Percentiles rank a stretch among this genome's conserved stretches.
Evolutionary conservation across 1,140 invertebrate genomes (phyloP).

Genomic region (Drosophila hydei): DNA sequence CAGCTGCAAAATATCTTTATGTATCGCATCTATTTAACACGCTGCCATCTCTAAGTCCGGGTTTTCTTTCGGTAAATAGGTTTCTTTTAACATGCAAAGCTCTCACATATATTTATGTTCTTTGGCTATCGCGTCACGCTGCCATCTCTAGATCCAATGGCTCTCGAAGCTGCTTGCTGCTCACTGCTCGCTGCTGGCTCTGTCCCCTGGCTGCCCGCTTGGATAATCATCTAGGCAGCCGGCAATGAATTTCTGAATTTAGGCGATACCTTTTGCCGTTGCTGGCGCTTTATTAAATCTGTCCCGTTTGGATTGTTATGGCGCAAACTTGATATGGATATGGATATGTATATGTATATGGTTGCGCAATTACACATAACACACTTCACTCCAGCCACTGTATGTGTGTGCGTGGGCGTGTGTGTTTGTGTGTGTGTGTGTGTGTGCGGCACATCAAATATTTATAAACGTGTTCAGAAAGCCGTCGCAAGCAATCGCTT

Average conservation of each 20-base stretch:
- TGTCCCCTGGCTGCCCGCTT: background rate
- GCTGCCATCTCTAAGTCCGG: too few relatives aligned
- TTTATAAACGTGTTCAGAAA: slow-evolving; percentile 40
- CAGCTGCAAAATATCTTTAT: too few relatives aligned
- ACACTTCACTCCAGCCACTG: background rate
- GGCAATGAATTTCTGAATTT: slow-evolving; percentile 54
- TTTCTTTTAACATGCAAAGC: too few relatives aligned
- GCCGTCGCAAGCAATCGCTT: slow-evolving; percentile 34
- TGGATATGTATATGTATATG: slow-evolving; percentile 13
- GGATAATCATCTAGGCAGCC: slow-evolving; percentile 40
- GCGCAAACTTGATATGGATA: slow-evolving; percentile 18
- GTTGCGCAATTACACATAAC: slow-evolving; percentile 36
- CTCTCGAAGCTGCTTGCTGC: background rate
- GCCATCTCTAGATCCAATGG: background rate
- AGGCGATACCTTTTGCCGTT: slow-evolving; percentile 28
- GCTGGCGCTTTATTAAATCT: slow-evolving; percentile 48
- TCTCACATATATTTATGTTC: too few relatives aligned
- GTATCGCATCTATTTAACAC: too few relatives aligned
- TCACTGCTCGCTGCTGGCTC: background rate
- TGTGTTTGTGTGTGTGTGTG: slow-evolving; percentile 10
- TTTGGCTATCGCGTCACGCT: background rate
- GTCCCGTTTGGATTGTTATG: slow-evolving; percentile 17
- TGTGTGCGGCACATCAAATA: slow-evolving; percentile 41
- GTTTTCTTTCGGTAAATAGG: too few relatives aligned
- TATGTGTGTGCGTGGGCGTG: slow-evolving; percentile 9